Base-by-base conservation (phyloP, 2,797 vertebrate species). In the Monodelphis domestica region DNA sequence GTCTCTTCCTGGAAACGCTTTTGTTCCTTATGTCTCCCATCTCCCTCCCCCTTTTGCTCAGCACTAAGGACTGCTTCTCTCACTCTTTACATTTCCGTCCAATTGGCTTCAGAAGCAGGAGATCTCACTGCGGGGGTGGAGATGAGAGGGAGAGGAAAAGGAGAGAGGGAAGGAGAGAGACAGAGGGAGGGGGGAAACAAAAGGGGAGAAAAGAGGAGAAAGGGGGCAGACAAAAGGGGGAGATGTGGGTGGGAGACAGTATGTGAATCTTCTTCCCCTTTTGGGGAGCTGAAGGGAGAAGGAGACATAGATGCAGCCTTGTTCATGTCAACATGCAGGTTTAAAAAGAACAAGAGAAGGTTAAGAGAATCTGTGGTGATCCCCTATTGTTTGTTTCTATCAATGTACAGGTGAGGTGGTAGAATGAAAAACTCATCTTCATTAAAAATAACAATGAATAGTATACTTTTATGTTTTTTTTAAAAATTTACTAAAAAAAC, bases 1-100 rank as follows among this genome's bases (percentile, higher is more conserved):
- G 87, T 45, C 87, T 92, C 91, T 98, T 98, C 96, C 92, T 95
- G 91, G 97, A 98, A 98, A 97, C 95, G 88, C 30, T 84, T 96
- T 89, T 95, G 87, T 90, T 92, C 94, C 53, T 90, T 84, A 54
- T 91, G 56, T 95, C 95, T 95, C 91, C 87, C n/a, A 59, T 96
- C 56, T 59, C 96, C 94, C 88, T 95, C 56, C 51, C 0, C 87
- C 17, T 78, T 70, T 26, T 93, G 88, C 59, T 96, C 96, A 45
- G 63, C 38, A 78, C 38, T 78, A 45, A 78, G n/a, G 70, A 45
- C 21, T 78, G 21, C 78, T n/a, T 95, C 84, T 91, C 90, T 97
- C 95, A 93, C 88, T 93, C 88, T 97, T 95, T 96, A 50, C 93
- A 91, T 59, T 94, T 92, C 53, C 53, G 70, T 92, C 92, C 93